Evolutionary conservation across 2,888 invertebrate species (phyloP).

Genomic region (Perizoma flavofasciatum): DNA sequence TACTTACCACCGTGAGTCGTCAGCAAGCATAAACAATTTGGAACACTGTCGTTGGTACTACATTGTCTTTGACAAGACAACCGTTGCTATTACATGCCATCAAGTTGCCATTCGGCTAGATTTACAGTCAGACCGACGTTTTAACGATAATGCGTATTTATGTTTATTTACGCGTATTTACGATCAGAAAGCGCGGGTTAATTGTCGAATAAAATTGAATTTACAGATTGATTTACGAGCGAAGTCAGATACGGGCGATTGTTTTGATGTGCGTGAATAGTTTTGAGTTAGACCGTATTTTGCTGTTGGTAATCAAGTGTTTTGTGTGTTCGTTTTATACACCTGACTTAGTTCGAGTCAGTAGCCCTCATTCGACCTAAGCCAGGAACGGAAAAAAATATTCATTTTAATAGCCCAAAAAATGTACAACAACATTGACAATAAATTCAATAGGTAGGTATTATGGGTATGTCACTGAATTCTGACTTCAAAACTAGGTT

Average conservation of each 20-base stretch:
- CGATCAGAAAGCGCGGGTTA: conserved; percentile 76
- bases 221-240: conserved; percentile 75
- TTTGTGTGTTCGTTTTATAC: not conserved
- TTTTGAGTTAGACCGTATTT: conserved; percentile 12
- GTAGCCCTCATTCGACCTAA: too few relatives aligned
- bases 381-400: too few relatives aligned
- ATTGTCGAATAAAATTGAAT: conserved; percentile 83
- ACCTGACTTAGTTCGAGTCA: too few relatives aligned
- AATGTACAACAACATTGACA: too few relatives aligned
- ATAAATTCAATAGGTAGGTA: too few relatives aligned
- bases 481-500: too few relatives aligned
- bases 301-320: not conserved
- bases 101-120: conserved; percentile 38
- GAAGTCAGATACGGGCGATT: conserved; percentile 32
- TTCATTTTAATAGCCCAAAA: too few relatives aligned
- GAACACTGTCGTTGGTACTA: conserved; percentile 30
- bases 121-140: conserved; percentile 78
- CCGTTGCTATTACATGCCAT: conserved; percentile 28
- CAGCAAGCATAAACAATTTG: conserved; percentile 27
- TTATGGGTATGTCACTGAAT: too few relatives aligned
- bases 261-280: conserved; percentile 25
- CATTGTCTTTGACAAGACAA: conserved; percentile 40
- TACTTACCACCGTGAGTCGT: conserved; percentile 9
- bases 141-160: conserved; percentile 84
- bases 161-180: conserved; percentile 80